Conservation (phyloP, 2,113 vertebrate species). For the Barnardius zonarius region DNA sequence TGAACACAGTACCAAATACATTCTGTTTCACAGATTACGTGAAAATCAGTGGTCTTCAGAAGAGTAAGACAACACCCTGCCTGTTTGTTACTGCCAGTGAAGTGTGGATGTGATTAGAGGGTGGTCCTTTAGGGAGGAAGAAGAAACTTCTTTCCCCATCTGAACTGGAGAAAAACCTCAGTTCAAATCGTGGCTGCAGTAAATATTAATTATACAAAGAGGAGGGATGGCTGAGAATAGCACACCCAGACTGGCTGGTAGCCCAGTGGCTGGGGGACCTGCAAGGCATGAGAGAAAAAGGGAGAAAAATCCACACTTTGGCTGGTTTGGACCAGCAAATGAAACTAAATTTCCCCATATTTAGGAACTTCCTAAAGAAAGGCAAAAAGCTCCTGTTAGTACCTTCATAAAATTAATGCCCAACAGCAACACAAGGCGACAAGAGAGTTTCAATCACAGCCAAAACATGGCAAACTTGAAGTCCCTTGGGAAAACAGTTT, state of each 20-base stretch:
- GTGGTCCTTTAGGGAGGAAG: not conserved
- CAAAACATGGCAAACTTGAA: not conserved
- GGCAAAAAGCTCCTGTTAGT: not conserved
- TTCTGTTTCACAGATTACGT: not conserved
- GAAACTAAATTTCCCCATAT: not conserved
- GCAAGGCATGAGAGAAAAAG: not conserved
- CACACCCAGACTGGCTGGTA: not conserved
- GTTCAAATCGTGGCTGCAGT: not conserved
- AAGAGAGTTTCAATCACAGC: not conserved
- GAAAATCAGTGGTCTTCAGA: not conserved
- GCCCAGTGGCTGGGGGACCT: not conserved
- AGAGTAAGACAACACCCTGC: not conserved
- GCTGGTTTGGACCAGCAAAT: not conserved
- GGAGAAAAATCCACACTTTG: not conserved
- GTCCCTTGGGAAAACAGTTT: not conserved
- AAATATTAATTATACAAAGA: not conserved
- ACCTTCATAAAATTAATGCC: not conserved
- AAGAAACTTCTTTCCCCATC: not conserved
- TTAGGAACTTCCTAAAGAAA: not conserved
- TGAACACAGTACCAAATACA: not conserved
- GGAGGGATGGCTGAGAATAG: not conserved
- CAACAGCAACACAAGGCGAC: not conserved
- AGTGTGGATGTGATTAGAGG: not conserved
- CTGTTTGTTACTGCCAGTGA: accelerated
- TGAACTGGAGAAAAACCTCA: not conserved